phyloP scores from a whole-genome alignment of 2,113 vertebrate species.

The Chlamydotis undulata region DNA sequence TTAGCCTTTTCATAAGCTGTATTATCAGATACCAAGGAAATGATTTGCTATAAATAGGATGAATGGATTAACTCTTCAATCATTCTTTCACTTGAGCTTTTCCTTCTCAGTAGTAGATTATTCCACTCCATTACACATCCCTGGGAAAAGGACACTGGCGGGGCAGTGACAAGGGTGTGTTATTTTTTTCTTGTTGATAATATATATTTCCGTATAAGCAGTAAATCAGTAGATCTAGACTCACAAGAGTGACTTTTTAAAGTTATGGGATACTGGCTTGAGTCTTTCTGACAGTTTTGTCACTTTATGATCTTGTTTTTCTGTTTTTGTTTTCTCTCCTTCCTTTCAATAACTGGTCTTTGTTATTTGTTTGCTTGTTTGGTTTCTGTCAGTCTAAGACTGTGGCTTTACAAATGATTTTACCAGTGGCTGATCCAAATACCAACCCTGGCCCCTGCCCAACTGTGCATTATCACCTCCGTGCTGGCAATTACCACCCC shows the following conservation, averaged over 20 bases:
- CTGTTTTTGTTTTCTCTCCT: not conserved
- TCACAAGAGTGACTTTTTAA: not conserved
- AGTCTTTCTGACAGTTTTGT: not conserved
- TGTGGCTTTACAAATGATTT: not conserved
- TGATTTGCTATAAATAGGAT: not conserved
- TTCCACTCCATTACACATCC: not conserved
- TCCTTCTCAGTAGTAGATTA: not conserved
- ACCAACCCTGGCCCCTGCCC: not conserved
- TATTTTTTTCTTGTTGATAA: not conserved
- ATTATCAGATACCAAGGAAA: not conserved
- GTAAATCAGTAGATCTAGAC: not conserved
- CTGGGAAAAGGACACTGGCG: not conserved
- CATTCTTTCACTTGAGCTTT: not conserved
- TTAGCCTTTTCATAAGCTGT: not conserved
- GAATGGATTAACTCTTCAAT: not conserved
- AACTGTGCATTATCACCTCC: not conserved
- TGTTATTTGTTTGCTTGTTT: not conserved
- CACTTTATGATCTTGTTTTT: not conserved
- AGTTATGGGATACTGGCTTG: not conserved
- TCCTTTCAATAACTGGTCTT: not conserved
- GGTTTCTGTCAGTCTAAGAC: not conserved
- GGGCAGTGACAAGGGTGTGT: not conserved
- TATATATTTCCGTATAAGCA: not conserved
- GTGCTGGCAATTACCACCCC: not conserved
- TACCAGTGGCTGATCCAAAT: not conserved